These are phyloP conservation scores for Orthosia gothica DNA, from an alignment of 2,888 invertebrate species.

Conservation along the genomic window DNA sequence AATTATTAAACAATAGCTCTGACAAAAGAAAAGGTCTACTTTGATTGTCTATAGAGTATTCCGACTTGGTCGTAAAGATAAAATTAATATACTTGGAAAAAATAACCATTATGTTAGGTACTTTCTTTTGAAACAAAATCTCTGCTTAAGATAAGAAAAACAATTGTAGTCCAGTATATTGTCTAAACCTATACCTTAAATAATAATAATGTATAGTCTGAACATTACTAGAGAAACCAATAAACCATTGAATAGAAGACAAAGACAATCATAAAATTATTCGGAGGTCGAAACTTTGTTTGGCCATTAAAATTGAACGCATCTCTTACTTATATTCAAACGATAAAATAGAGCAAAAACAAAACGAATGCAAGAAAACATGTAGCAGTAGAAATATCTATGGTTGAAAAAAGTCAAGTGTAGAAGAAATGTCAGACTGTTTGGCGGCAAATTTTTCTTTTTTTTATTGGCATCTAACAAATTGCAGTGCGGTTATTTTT, in stretches of 20 bases:
- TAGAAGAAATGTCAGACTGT: slow-evolving; percentile 28
- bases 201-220: background rate
- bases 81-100: background rate
- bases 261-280: background rate
- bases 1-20: background rate
- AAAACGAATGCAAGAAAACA: slow-evolving; percentile 8
- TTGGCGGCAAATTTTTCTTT: slow-evolving; percentile 35
- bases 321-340: slow-evolving; percentile 19
- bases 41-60: background rate
- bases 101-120: background rate
- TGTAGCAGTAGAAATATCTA: slow-evolving; percentile 12
- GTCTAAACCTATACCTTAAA: background rate
- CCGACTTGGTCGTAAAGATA: background rate
- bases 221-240: slow-evolving; percentile 17
- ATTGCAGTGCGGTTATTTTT: background rate
- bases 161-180: slow-evolving; percentile 17
- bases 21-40: background rate
- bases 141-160: slow-evolving; percentile 4
- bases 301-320: slow-evolving; percentile 17
- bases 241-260: slow-evolving; percentile 19
- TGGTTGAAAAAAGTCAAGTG: slow-evolving; percentile 14
- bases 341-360: slow-evolving; percentile 18
- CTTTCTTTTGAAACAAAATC: slow-evolving; percentile 6
- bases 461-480: background rate
- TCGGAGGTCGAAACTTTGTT: background rate